These are phyloP conservation scores for Channallabes apus DNA, from an alignment of 2,797 vertebrate genomes.

Conservation along the genomic window DNA sequence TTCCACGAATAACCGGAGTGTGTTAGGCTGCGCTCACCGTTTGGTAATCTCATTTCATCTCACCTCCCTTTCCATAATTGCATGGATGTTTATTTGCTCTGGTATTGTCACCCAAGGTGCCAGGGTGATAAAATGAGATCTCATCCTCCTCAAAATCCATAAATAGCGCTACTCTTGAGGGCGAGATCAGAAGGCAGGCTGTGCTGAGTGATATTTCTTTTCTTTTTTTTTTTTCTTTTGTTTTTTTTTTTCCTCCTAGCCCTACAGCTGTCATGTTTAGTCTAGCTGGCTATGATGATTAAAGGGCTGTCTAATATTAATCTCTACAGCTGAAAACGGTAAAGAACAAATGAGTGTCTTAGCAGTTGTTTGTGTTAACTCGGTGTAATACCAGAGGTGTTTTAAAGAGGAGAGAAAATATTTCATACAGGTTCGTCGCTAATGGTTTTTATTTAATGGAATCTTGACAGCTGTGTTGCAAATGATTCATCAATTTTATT, in stretches of 20 bases:
- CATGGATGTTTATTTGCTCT: slow-evolving; percentile 41
- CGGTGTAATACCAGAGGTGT: background rate
- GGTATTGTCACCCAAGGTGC: slow-evolving; percentile 46
- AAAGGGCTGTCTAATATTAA: slow-evolving; percentile 16
- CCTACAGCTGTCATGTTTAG: slow-evolving; percentile 34
- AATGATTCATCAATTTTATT: slow-evolving; percentile 1
- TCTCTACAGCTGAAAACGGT: slow-evolving; percentile 18
- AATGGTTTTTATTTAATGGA: slow-evolving; percentile 24
- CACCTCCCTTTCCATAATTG: slow-evolving; percentile 40
- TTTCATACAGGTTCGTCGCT: slow-evolving; percentile 3
- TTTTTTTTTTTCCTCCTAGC: background rate
- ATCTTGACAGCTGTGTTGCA: background rate
- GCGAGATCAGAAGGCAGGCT: slow-evolving; percentile 26
- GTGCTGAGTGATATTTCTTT: slow-evolving; percentile 19
- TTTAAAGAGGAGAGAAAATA: background rate
- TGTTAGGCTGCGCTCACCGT: background rate
- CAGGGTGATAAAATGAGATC: slow-evolving; percentile 45
- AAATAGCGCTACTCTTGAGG: slow-evolving; percentile 45
- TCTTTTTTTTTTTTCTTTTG: no score
- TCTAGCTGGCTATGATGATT: slow-evolving; percentile 30
- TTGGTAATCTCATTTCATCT: slow-evolving; percentile 42
- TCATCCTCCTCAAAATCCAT: slow-evolving; percentile 43
- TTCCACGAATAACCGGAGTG: slow-evolving; percentile 22
- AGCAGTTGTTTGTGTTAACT: background rate
- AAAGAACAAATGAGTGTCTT: slow-evolving; percentile 21